A percentile compares a stretch with the other conserved stretches of the same genome.
These are phyloP conservation scores for Cyrtonyx montezumae DNA, from an alignment of 2,113 vertebrate species.

Conservation along the genomic window DNA sequence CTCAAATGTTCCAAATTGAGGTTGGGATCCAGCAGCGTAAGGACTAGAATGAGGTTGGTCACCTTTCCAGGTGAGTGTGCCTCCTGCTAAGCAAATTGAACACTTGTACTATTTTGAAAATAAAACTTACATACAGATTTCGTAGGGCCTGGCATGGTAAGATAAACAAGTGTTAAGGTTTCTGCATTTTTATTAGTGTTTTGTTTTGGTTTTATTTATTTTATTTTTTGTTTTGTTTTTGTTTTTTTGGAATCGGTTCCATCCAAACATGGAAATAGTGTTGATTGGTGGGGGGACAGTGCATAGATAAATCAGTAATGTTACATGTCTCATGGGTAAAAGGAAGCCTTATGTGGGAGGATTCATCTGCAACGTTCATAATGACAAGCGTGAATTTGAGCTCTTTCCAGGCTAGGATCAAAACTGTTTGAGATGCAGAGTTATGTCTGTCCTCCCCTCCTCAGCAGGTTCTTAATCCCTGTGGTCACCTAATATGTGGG, in stretches of 20 bases:
- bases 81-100: background rate
- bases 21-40: background rate
- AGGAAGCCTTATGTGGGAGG: background rate
- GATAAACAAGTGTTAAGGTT: background rate
- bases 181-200: background rate
- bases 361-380: background rate
- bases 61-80: background rate
- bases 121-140: background rate
- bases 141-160: background rate
- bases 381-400: background rate
- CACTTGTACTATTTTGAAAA: background rate
- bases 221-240: accelerated
- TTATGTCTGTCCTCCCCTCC: background rate
- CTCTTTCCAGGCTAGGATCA: background rate
- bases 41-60: background rate
- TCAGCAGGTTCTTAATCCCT: background rate
- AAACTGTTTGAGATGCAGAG: background rate
- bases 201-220: background rate
- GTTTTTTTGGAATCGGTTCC: background rate
- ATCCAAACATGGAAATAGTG: background rate
- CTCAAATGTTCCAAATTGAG: background rate
- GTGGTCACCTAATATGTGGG: background rate
- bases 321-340: background rate
- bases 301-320: background rate
- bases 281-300: background rate